phyloP scores from a whole-genome alignment of 2,113 vertebrate species.

The Anolis sagrei region DNA sequence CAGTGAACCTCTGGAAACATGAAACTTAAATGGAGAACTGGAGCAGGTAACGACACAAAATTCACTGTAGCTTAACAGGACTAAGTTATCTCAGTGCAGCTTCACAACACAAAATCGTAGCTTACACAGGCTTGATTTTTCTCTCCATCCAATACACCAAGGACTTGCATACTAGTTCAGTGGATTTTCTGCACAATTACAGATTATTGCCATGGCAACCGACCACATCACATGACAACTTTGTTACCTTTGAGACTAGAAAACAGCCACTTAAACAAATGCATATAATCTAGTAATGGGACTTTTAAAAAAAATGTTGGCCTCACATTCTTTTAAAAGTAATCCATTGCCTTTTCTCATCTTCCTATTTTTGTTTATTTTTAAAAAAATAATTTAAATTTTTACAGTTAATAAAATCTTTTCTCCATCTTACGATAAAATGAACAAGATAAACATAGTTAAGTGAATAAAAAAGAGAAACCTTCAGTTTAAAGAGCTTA shows the following conservation, averaged over 20 bases:
- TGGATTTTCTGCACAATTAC: slow-evolving; percentile 86
- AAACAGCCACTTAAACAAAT: slow-evolving; percentile 77
- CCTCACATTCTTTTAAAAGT: slow-evolving; percentile 67
- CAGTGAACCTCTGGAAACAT: background rate
- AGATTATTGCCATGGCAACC: slow-evolving; percentile 85
- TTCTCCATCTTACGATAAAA: slow-evolving; percentile 55
- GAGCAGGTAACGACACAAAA: background rate
- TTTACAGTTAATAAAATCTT: slow-evolving; percentile 53
- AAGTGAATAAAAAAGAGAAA: slow-evolving; percentile 35
- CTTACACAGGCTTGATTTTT: slow-evolving; percentile 73
- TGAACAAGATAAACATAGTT: slow-evolving; percentile 35
- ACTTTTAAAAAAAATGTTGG: slow-evolving; percentile 45
- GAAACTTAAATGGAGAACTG: background rate
- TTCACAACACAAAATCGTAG: slow-evolving; percentile 65
- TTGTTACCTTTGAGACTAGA: slow-evolving; percentile 82
- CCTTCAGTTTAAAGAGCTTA: background rate
- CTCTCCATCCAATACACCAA: slow-evolving; percentile 78
- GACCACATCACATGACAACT: slow-evolving; percentile 76
- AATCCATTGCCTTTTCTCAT: slow-evolving; percentile 64
- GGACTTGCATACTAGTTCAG: slow-evolving; percentile 79
- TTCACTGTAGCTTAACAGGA: slow-evolving; percentile 48
- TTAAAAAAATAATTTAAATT: slow-evolving; percentile 59
- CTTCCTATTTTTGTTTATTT: slow-evolving; percentile 58
- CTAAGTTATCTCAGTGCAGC: slow-evolving; percentile 56
- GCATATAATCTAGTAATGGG: slow-evolving; percentile 71